phyloP scores from a whole-genome alignment of 1,140 invertebrate genomes.

The Drusus annulatus region DNA sequence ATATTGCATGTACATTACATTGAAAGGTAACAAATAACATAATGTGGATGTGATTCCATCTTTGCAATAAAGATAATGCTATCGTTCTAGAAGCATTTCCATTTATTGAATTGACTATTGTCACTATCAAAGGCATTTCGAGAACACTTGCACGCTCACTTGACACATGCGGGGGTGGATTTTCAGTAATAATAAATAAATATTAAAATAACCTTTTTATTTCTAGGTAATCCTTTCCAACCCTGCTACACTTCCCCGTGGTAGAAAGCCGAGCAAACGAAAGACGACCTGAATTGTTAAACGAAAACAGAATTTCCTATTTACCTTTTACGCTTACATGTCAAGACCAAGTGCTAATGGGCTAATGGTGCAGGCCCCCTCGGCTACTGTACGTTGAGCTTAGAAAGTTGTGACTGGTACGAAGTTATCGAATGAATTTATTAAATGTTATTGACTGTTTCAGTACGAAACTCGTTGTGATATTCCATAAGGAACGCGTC shows the following conservation, averaged over 20 bases:
- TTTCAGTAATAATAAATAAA: too few relatives aligned
- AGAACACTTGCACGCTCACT: too few relatives aligned
- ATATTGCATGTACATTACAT: too few relatives aligned
- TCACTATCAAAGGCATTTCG: too few relatives aligned
- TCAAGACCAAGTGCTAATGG: conserved; percentile 10
- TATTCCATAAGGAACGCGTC: conserved; percentile 39
- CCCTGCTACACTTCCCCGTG: conserved; percentile 70
- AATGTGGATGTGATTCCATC: too few relatives aligned
- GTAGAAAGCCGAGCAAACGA: conserved; percentile 72
- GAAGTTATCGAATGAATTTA: conserved; percentile 36
- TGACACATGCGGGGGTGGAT: too few relatives aligned
- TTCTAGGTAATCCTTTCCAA: conserved; percentile 71
- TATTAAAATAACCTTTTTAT: background rate
- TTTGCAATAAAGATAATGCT: too few relatives aligned
- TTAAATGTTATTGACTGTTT: conserved; percentile 38
- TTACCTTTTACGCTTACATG: conserved; percentile 36
- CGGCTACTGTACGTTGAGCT: conserved; percentile 13
- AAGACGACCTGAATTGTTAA: conserved; percentile 66
- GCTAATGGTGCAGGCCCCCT: background rate
- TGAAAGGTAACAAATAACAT: too few relatives aligned
- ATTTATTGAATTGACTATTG: too few relatives aligned
- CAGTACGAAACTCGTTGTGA: conserved; percentile 38
- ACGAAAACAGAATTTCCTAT: conserved; percentile 26
- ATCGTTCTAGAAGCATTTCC: too few relatives aligned
- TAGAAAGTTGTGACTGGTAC: conserved; percentile 25